Base-by-base conservation (phyloP, 53 echinoderm and acorn worm genomes). In the Hippasteria phrygiana region DNA sequence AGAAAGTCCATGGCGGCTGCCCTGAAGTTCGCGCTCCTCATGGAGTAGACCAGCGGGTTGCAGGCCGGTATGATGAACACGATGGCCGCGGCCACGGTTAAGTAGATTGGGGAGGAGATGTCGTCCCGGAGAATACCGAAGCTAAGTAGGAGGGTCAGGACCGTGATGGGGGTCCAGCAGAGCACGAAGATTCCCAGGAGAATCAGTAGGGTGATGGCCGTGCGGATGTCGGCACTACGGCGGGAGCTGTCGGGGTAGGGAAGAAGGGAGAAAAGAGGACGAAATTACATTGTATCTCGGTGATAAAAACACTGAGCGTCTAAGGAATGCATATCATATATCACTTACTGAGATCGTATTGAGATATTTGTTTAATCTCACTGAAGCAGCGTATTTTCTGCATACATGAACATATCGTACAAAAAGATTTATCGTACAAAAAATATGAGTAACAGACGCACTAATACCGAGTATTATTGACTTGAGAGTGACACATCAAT, bases 131-230 rank as follows among this genome's bases (percentile, higher is more conserved):
- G 24, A 46, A 35, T 22, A 11, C 67, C 47, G 10, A 65, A 38
- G 13, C 39, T 46, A 8, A 85, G 71, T 2, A 85, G 48, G 5
- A 88, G 75, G 8, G 28, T 41, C 5, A 89, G 32, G 34, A 89
- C 56, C 14, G 53, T 66, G 48, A 79, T 79, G 51, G 89, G 89
- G 5, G 89, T 69, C 89, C 89, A 89, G 71, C 89, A 89, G 17
- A 89, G 79, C 27, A 89, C 79, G 71, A 79, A 89, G 67, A 89
- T 79, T 17, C 79, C 71, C 0, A 89, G 80, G 43, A 89, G 89
- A 17, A 89, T 89, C 18, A 89, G 72, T n/a, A 89, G 71, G 18
- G 89, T 89, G 16, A 89, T 18, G 39, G 89, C 89, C 2, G 79
- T 89, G 22, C 80, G 89, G 33, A 89, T 69, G 24, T 89, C 89